phyloP scores from a whole-genome alignment of 2,113 vertebrate genomes.

The Phoxinus phoxinus region DNA sequence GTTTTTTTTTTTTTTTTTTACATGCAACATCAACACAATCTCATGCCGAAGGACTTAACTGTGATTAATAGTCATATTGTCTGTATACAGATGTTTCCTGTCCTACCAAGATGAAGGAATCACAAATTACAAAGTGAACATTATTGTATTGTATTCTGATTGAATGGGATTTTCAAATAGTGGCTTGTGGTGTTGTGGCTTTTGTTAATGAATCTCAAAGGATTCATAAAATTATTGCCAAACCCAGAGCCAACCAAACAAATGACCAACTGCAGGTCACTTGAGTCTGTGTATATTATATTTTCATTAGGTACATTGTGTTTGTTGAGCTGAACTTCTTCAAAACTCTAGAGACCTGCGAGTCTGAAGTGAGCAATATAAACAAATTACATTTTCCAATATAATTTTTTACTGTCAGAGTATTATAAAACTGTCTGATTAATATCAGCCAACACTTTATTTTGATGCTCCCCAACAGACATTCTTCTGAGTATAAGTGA shows the following conservation, averaged over 20 bases:
- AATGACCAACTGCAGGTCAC: not conserved
- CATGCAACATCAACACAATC: not conserved
- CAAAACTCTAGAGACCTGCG: not conserved
- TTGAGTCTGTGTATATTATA: not conserved
- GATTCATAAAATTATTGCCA: slow-evolving; percentile 1
- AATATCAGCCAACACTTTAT: too few relatives aligned
- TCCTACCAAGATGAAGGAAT: not conserved
- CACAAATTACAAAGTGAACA: not conserved
- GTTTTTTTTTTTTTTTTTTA: too few relatives aligned
- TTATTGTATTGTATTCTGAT: not conserved
- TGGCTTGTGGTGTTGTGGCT: not conserved
- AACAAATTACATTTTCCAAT: too few relatives aligned
- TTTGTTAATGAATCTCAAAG: too few relatives aligned
- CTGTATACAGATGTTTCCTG: not conserved
- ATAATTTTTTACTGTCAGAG: too few relatives aligned
- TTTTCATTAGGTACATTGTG: not conserved
- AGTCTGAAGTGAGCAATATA: not conserved
- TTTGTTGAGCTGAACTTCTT: not conserved
- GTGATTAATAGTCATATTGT: not conserved
- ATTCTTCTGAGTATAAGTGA: too few relatives aligned
- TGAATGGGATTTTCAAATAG: not conserved
- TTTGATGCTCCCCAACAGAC: too few relatives aligned
- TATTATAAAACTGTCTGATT: too few relatives aligned
- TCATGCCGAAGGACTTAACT: not conserved
- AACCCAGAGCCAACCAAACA: not conserved